Percentiles rank a stretch among this genome's conserved stretches.
These are phyloP conservation scores for Drosophila sp. DNA, from an alignment of 1,140 invertebrate species.

Conservation along the genomic window DNA sequence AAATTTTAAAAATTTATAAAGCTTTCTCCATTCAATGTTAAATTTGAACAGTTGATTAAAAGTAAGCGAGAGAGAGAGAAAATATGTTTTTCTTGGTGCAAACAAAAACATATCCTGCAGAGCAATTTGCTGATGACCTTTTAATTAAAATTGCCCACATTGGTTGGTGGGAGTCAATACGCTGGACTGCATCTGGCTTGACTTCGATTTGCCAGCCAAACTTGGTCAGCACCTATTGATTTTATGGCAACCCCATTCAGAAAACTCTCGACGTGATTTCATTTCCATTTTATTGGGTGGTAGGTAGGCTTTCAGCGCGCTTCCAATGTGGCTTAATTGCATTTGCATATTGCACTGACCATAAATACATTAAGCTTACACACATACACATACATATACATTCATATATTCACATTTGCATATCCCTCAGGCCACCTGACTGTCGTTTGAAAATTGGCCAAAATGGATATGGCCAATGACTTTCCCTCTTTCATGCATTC, in stretches of 20 bases:
- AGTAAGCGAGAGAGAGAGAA: too few relatives aligned
- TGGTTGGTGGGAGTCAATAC: not conserved
- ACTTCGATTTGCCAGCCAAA: not conserved
- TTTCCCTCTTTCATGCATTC: slow-evolving; percentile 10
- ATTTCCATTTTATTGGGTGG: slow-evolving; percentile 31
- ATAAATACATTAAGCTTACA: slow-evolving; percentile 55
- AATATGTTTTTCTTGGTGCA: not conserved
- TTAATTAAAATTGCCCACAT: slow-evolving; percentile 7
- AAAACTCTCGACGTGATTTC: slow-evolving; percentile 43
- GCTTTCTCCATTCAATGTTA: too few relatives aligned
- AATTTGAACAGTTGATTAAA: too few relatives aligned
- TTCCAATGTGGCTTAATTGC: slow-evolving; percentile 61
- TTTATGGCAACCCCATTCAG: slow-evolving; percentile 21
- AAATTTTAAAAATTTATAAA: too few relatives aligned
- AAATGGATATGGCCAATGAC: slow-evolving; percentile 8
- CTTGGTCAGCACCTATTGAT: slow-evolving; percentile 31
- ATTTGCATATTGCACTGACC: slow-evolving; percentile 67
- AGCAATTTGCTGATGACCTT: not conserved
- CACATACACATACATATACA: slow-evolving; percentile 21
- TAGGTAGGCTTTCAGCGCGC: slow-evolving; percentile 15
- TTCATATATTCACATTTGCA: slow-evolving; percentile 12
- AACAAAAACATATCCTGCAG: not conserved
- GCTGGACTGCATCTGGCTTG: not conserved
- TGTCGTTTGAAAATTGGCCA: not conserved
- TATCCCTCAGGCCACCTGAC: not conserved